Percentiles rank a stretch among this genome's conserved stretches.
These are phyloP conservation scores for Aquatica leii DNA, from an alignment of 2,888 invertebrate genomes.

Conservation along the genomic window DNA sequence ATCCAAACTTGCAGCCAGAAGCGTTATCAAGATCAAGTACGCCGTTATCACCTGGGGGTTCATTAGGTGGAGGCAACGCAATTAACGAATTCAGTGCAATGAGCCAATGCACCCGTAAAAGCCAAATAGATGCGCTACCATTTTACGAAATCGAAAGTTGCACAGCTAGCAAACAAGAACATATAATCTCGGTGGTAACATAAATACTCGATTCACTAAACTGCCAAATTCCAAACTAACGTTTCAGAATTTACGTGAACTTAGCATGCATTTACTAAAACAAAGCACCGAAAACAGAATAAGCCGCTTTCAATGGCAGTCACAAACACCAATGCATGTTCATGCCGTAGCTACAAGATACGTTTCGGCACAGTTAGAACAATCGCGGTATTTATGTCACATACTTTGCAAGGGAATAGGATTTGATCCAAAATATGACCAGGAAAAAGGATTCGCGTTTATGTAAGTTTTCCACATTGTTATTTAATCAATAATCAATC, in stretches of 20 bases:
- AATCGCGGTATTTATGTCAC: conserved; percentile 79
- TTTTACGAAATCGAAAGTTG: conserved; percentile 86
- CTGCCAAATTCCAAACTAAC: background rate
- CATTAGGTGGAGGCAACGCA: conserved; percentile 56
- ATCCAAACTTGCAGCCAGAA: conserved; percentile 69
- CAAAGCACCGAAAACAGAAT: conserved; percentile 65
- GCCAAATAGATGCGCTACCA: conserved; percentile 69
- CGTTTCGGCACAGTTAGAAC: conserved; percentile 82
- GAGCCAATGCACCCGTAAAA: conserved; percentile 60
- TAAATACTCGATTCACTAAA: background rate
- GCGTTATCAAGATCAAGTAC: conserved; percentile 85
- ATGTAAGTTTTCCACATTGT: conserved; percentile 66
- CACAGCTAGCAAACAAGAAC: conserved; percentile 88
- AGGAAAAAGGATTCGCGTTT: conserved; percentile 79
- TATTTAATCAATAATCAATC: conserved; percentile 5
- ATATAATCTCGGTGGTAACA: conserved; percentile 82
- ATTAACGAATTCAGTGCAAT: conserved; percentile 62
- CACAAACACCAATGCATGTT: conserved; percentile 74
- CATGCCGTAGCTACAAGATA: conserved; percentile 85
- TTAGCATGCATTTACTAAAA: conserved; percentile 83
- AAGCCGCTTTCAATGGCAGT: conserved; percentile 60
- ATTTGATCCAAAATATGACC: conserved; percentile 72
- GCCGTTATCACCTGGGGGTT: conserved; percentile 79
- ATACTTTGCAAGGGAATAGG: conserved; percentile 74
- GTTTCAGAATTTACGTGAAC: conserved; percentile 79